Conservation (phyloP, 2,113 vertebrate species). For the Anhinga rufa region DNA sequence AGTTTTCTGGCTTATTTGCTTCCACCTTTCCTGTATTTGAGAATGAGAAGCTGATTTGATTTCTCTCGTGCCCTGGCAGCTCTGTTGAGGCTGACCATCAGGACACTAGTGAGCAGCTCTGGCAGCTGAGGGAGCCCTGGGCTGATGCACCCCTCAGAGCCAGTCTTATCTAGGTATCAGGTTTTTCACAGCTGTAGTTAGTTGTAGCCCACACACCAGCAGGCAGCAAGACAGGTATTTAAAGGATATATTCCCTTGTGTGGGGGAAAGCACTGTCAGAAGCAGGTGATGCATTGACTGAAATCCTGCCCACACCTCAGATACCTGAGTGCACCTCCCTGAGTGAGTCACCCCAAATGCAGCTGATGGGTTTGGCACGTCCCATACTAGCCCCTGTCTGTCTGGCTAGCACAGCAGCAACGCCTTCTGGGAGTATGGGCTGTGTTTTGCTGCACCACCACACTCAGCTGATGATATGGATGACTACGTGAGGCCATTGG, state of each 20-base stretch:
- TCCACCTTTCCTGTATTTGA: neutral
- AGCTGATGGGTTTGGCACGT: neutral
- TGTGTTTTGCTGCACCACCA: neutral
- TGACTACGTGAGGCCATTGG: accelerated
- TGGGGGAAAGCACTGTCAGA: neutral
- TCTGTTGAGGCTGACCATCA: neutral
- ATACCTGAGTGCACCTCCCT: neutral
- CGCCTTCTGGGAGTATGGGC: neutral
- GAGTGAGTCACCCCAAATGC: neutral
- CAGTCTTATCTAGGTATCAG: neutral
- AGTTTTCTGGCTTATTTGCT: neutral
- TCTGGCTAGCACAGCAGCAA: neutral
- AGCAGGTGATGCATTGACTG: neutral
- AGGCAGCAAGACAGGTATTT: neutral
- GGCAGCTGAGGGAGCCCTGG: neutral
- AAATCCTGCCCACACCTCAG: neutral
- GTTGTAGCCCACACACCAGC: neutral
- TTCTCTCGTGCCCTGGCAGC: neutral
- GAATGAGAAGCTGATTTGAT: neutral
- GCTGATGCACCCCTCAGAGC: neutral
- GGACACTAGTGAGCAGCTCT: neutral
- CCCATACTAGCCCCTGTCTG: neutral
- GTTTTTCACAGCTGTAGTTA: neutral
- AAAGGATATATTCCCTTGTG: neutral
- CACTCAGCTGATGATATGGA: neutral